These are phyloP conservation scores for Ophiodon elongatus DNA, from an alignment of 2,113 vertebrate species.

Conservation along the genomic window DNA sequence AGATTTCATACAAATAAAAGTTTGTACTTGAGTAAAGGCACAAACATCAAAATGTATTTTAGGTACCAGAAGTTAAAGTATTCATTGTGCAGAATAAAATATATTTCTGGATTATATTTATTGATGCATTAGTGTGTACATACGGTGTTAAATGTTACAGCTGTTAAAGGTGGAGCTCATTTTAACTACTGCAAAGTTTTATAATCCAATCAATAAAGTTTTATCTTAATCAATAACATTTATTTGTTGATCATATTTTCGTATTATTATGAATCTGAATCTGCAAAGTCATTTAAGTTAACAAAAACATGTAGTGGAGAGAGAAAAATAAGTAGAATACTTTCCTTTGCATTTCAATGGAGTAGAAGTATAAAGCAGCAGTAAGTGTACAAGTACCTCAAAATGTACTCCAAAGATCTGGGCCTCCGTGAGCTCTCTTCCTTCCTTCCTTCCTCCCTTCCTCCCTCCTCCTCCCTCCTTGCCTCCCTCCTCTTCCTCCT, in stretches of 20 bases:
- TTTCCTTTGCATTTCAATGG: not conserved
- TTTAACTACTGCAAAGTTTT: not conserved
- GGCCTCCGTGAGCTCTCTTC: not conserved
- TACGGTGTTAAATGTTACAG: not conserved
- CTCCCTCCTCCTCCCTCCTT: no score
- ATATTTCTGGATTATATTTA: not conserved
- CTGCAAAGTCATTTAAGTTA: not conserved
- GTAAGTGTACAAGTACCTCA: no score
- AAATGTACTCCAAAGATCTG: not conserved
- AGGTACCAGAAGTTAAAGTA: not conserved
- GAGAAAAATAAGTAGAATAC: not conserved
- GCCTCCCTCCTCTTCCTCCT: no score
- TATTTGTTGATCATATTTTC: not conserved
- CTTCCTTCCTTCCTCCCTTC: not conserved
- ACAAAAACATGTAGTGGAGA: not conserved
- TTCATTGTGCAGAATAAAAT: not conserved
- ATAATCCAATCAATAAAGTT: not conserved
- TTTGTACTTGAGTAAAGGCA: not conserved
- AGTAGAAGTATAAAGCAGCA: not conserved
- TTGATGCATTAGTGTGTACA: not conserved
- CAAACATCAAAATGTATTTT: not conserved
- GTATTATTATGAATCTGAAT: not conserved
- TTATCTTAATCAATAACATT: not conserved
- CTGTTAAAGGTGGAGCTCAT: not conserved
- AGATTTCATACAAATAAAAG: not conserved